Conservation (phyloP, 2,888 invertebrate species). For the Eudemis profundana region DNA sequence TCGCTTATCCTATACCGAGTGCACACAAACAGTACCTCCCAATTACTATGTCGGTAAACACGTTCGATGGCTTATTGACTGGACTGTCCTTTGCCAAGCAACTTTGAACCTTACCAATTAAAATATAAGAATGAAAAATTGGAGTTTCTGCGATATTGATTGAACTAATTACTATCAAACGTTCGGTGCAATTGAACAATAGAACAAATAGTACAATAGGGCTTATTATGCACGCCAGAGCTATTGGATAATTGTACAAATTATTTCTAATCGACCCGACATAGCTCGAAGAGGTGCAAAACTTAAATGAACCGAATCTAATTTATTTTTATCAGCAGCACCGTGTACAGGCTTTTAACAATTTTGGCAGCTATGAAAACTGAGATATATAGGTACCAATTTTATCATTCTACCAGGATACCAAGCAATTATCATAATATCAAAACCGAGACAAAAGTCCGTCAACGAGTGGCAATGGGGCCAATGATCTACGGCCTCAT, state of each 20-base stretch:
- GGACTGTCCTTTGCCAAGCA: background rate
- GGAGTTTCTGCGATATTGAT: constrained; percentile 1
- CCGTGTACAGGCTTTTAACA: too few relatives aligned
- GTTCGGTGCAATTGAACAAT: constrained; percentile 19
- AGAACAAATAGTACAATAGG: constrained; percentile 5
- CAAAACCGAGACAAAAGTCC: constrained; percentile 1
- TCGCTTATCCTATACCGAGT: constrained; percentile 9
- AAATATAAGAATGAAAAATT: background rate
- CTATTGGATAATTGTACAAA: constrained; percentile 21
- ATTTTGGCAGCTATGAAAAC: too few relatives aligned
- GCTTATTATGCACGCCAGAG: background rate
- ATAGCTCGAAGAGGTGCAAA: too few relatives aligned
- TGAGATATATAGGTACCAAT: too few relatives aligned
- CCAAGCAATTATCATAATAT: too few relatives aligned
- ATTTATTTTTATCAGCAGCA: too few relatives aligned
- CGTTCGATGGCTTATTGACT: constrained; percentile 22
- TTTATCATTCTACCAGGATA: too few relatives aligned
- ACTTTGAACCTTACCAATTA: background rate
- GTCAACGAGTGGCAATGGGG: constrained; percentile 22
- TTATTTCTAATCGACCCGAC: too few relatives aligned
- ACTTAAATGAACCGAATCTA: too few relatives aligned
- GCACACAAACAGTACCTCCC: constrained; percentile 21
- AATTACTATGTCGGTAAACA: constrained; percentile 29
- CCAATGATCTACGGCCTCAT: constrained; percentile 38
- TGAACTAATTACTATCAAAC: constrained; percentile 20